Base-by-base conservation (phyloP, 2,113 vertebrate species). In the Eidolon helvum region DNA sequence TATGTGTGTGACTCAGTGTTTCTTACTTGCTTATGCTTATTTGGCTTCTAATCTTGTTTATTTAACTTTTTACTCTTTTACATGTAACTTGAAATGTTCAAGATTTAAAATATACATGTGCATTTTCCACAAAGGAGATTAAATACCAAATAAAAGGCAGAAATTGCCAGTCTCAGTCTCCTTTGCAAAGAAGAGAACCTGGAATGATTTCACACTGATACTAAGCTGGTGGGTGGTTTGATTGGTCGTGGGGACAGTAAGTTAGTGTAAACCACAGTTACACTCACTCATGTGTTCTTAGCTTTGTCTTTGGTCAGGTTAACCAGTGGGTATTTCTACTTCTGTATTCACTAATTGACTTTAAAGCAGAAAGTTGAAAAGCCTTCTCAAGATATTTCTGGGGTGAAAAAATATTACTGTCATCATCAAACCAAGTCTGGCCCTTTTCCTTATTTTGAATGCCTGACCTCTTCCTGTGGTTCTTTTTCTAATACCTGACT, bases 231-330 rank as follows among this genome's bases (percentile, higher is more conserved):
- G 33, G 5, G 6, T 28, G 10, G 19, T 10, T 8, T 10, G 2
- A 16, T 0, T 38, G 15, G n/a, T 2, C 0, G 1, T 2, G n/a
- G 24, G 5, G 21, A 18, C 33, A 2, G 2, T 18, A 3, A 0
- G 26, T 15, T 2, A 21, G 6, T 12, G 2, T 6, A 30, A 33
- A 43, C 61, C 4, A 0, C 28, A 14, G 4, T 14, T 50, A 69
- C 4, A 9, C 35, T 7, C 86, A 22, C 16, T 10, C 26, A 9
- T 0, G 6, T 14, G 22, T 19, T 43, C 35, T 55, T 10, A 53
- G 75, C 1, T 4, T 19, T 21, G 4, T n/a, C 59, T 86, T 78
- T 18, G 21, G 10, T 15, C 72, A 30, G 55, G 18, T 30, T 57
- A 43, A 10, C 68, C 35, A 10, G 38, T 33, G 50, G 50, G 3